Conservation (phyloP, 2,113 vertebrate genomes). For the Megaptera novaeangliae region DNA sequence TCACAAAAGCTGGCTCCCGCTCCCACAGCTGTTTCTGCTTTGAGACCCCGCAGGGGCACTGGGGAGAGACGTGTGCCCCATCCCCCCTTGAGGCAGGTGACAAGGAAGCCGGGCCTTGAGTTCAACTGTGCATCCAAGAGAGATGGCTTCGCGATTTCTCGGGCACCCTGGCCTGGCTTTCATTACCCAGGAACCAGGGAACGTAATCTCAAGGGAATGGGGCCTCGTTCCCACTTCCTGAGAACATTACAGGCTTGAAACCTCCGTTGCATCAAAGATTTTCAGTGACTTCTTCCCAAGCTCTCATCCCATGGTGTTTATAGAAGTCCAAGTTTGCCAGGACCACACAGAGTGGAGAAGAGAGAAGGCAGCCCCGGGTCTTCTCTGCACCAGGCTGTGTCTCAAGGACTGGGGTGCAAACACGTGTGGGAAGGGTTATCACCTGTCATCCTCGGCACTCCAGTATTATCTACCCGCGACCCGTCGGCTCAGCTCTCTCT, state of each 20-base stretch:
- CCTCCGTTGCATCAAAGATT: not conserved
- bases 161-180: not conserved
- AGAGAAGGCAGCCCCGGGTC: fast-evolving
- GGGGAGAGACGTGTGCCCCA: not conserved
- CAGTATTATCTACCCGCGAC: fast-evolving
- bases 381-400: fast-evolving
- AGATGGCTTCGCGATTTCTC: not conserved
- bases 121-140: not conserved
- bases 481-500: fast-evolving
- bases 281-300: not conserved
- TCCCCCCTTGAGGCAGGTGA: constrained; percentile 43
- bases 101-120: not conserved
- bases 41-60: not conserved
- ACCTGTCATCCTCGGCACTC: fast-evolving
- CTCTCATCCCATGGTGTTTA: fast-evolving
- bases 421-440: fast-evolving
- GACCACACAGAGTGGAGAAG: fast-evolving
- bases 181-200: not conserved
- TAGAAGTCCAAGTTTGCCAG: fast-evolving
- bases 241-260: fast-evolving
- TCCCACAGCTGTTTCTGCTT: constrained; percentile 77
- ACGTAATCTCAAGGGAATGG: fast-evolving
- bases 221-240: not conserved
- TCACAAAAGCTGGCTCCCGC: constrained; percentile 7
- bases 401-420: fast-evolving